phyloP scores from a whole-genome alignment of 2,113 vertebrate species.

The Epinephelus cyanopodus region DNA sequence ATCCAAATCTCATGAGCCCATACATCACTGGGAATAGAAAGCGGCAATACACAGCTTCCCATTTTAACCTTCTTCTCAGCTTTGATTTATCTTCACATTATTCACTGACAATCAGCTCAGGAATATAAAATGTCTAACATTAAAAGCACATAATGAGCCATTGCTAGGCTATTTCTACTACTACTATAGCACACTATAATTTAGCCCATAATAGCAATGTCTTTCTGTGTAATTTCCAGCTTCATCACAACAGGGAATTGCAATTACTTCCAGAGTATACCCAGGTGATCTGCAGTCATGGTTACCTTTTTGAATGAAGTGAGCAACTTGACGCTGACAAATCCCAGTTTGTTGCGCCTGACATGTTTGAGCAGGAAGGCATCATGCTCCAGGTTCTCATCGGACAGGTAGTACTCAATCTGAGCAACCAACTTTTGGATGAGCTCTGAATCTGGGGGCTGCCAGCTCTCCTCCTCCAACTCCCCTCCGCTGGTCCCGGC shows the following conservation, averaged over 20 bases:
- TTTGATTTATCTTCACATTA: background rate
- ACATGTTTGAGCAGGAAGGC: slow-evolving; percentile 97
- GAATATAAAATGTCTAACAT: background rate
- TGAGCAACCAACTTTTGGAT: slow-evolving; percentile 92
- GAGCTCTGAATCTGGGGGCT: slow-evolving; percentile 91
- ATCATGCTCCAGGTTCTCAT: slow-evolving; percentile 97
- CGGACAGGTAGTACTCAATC: slow-evolving; percentile 97
- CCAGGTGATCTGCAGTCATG: background rate
- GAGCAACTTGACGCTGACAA: slow-evolving; percentile 97
- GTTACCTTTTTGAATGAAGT: slow-evolving; percentile 98
- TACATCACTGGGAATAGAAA: background rate
- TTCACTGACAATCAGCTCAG: background rate
- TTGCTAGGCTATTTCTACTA: background rate
- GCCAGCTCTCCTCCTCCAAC: slow-evolving; percentile 93
- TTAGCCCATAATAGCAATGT: background rate
- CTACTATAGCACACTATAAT: background rate
- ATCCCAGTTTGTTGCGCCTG: slow-evolving; percentile 95
- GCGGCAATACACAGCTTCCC: background rate
- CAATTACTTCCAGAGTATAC: background rate
- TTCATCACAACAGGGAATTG: background rate
- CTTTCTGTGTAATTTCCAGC: background rate
- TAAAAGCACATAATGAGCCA: slow-evolving; percentile 7
- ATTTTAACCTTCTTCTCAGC: background rate
- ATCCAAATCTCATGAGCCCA: slow-evolving; percentile 4
- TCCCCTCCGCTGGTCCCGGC: slow-evolving; percentile 90